A percentile compares a stretch with the other conserved stretches of the same genome.
Conservation (phyloP, 1,140 invertebrate species). For the Acromyrmex heyeri region DNA sequence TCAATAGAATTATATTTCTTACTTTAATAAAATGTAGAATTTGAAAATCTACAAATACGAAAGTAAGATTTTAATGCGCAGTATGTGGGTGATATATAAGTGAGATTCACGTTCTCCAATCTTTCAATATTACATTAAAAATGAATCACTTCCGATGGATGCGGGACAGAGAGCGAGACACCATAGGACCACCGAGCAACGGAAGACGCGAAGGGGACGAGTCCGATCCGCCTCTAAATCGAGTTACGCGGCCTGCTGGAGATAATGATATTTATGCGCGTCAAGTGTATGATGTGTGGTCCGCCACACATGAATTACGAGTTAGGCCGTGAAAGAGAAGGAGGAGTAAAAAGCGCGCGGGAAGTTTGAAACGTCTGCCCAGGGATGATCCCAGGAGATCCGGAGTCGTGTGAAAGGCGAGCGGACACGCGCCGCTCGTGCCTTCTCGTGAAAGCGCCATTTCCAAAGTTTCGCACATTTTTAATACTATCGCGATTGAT, state of each 20-base stretch:
- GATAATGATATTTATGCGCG: slow-evolving; percentile 80
- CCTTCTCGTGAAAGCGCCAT: slow-evolving; percentile 29
- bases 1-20: background rate
- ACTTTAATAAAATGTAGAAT: background rate
- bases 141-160: slow-evolving; percentile 12
- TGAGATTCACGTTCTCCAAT: background rate
- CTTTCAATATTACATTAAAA: slow-evolving; percentile 16
- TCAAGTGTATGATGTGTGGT: slow-evolving; percentile 75
- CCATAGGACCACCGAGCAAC: background rate
- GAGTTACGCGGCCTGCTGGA: slow-evolving; percentile 76
- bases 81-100: background rate
- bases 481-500: slow-evolving; percentile 29
- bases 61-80: background rate
- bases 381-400: slow-evolving; percentile 54
- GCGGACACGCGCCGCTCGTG: background rate
- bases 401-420: background rate
- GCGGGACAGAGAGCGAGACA: slow-evolving; percentile 9
- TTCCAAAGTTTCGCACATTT: slow-evolving; percentile 50
- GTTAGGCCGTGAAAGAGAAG: slow-evolving; percentile 40
- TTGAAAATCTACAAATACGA: background rate
- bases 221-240: slow-evolving; percentile 73
- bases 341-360: slow-evolving; percentile 56
- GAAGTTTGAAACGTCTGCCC: slow-evolving; percentile 58
- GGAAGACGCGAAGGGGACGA: background rate
- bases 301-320: slow-evolving; percentile 67